Base-by-base conservation (phyloP, 2,888 invertebrate species). In the Callyntrura sp. region DNA sequence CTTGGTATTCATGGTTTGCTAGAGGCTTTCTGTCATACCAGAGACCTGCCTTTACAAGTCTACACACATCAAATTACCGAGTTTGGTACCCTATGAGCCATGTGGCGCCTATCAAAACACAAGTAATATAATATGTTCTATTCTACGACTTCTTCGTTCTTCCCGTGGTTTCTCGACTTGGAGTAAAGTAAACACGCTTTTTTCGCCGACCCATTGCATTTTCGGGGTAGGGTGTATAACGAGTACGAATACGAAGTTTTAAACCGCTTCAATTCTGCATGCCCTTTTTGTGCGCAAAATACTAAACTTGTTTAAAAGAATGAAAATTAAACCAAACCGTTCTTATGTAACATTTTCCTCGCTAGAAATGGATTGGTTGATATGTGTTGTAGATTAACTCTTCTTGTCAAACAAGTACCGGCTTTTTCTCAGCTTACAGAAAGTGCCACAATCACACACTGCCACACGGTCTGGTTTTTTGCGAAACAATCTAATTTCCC, bases 41-140 rank as follows among this genome's bases (percentile, higher is more conserved):
- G 35, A 79, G 35, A 79, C 68, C 68, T 68, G 68, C 82, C 65
- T 82, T 68, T n/a, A 45, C 43, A 82, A 45, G 43, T 62, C 68
- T n/a, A 45, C 73, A 51, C 70, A 45, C 51, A 45, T 28, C 78
- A 78, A 55, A 78, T 78, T 78, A 78, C 55, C 3, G 28, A 78
- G 78, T 76, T 62, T 25, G 78, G 55, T 35, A 17, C 78, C 78
- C 55, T 73, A 28, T 55, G 55, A 78, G 28, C 78, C 28, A 55
- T 55, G 51, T 55, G 78, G 78, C 78, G 78, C 78, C 78, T 51
- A 25, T 12, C 51, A 78, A 78, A 25, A 55, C 23, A n/a, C 51
- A n/a, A 14, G 78, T 55, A 51, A 48, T 45, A 14, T 25, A 55
- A 25, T 55, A 6, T 55, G 1, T 78, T 51, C 55, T n/a, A 9